A percentile compares a stretch with the other conserved stretches of the same genome.
These are phyloP conservation scores for Hypercompe scribonia DNA, from an alignment of 2,888 invertebrate genomes.

Conservation along the genomic window DNA sequence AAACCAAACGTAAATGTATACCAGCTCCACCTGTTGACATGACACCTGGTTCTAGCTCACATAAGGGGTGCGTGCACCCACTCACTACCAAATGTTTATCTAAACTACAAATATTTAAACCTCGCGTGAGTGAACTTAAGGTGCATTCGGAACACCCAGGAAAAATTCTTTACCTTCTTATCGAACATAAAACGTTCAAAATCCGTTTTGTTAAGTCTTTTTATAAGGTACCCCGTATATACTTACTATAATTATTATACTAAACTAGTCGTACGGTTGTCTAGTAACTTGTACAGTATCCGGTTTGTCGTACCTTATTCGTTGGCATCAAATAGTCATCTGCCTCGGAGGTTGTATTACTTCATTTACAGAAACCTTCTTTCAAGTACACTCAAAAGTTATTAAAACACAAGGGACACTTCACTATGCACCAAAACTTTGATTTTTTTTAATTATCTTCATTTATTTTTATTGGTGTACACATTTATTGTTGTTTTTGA, in stretches of 20 bases:
- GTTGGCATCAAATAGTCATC: constrained; percentile 78
- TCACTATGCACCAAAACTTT: constrained; percentile 79
- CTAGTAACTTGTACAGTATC: constrained; percentile 75
- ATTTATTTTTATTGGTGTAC: constrained; percentile 34
- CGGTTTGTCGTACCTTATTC: constrained; percentile 83
- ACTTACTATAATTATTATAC: constrained; percentile 62
- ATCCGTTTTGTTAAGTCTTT: constrained; percentile 61
- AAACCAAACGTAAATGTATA: constrained; percentile 48
- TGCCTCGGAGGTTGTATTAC: constrained; percentile 59
- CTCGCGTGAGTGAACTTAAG: constrained; percentile 66
- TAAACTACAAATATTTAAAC: constrained; percentile 75
- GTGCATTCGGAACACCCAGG: constrained; percentile 47
- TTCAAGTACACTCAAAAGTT: constrained; percentile 64
- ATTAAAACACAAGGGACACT: constrained; percentile 72
- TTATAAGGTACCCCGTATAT: constrained; percentile 36
- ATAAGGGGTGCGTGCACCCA: constrained; percentile 59
- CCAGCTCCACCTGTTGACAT: constrained; percentile 75
- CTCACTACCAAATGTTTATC: constrained; percentile 68
- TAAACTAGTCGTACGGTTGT: constrained; percentile 77
- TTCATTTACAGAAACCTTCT: constrained; percentile 66
- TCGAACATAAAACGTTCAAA: constrained; percentile 49
- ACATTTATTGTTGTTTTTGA: constrained; percentile 30
- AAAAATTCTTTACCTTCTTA: constrained; percentile 49
- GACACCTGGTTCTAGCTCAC: constrained; percentile 70
- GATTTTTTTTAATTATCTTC: constrained; percentile 44